These are phyloP conservation scores for Acanthochromis polyacanthus DNA, from an alignment of 2,113 vertebrate species.

Conservation along the genomic window DNA sequence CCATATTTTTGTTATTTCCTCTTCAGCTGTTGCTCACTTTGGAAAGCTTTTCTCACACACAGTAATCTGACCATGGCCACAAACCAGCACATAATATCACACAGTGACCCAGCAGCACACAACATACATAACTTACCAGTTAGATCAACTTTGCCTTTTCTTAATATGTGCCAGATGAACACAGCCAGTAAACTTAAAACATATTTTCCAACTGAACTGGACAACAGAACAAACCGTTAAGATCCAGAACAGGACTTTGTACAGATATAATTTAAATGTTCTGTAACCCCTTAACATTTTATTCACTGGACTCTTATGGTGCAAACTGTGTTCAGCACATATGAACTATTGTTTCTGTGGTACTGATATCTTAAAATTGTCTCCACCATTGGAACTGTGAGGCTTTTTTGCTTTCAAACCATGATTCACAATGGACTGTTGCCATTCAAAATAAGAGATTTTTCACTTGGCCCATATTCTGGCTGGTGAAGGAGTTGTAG, in stretches of 20 bases:
- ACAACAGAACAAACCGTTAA: neutral
- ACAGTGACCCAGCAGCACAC: neutral
- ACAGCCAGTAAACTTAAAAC: neutral
- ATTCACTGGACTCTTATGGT: neutral
- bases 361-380: too few relatives aligned
- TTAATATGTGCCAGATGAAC: neutral
- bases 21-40: neutral
- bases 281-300: neutral
- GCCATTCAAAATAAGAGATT: too few relatives aligned
- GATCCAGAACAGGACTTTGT: neutral
- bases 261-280: neutral
- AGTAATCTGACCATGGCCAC: neutral
- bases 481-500: too few relatives aligned
- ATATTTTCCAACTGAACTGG: neutral
- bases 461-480: too few relatives aligned
- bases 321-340: neutral
- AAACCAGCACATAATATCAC: neutral
- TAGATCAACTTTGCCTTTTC: neutral
- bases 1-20: neutral
- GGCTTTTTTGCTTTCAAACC: too few relatives aligned
- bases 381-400: too few relatives aligned
- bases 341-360: neutral
- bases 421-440: too few relatives aligned
- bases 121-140: neutral
- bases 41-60: neutral